Base-by-base conservation (phyloP, 1,140 invertebrate genomes). In the Tetranychus urticae region DNA sequence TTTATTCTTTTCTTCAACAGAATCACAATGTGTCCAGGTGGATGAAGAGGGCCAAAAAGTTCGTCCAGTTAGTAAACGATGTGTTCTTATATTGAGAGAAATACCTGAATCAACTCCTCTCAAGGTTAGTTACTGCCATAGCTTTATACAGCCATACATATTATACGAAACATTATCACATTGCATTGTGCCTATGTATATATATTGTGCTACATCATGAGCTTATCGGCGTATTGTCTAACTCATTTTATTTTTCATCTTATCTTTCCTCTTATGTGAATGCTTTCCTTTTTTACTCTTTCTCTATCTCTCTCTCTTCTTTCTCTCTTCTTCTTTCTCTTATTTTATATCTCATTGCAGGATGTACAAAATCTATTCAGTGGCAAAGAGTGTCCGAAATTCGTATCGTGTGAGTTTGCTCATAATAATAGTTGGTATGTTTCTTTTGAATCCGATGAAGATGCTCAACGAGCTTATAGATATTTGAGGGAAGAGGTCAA, bases 361-460 rank as follows among this genome's bases (percentile, higher is more conserved):
- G 73, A 70, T 55, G 68, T 82, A 12, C 70, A 88, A 79, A 81
- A 80, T 68, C 75, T 92, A 71, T 89, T 93, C 73, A 80, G 80
- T 66, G 81, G 82, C 63, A 82, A 84, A 69, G 83, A 81, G 67
- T 90, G 87, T 74, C 88, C 88, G 58, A 81, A 80, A 67, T 82
- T 87, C 70, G 82, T 85, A 66, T 85, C 82, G 55, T 88, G 87
- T 74, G 86, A 89, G 73, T 89, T 89, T 79, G 87, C 86, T 65
- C 83, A 86, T 69, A 90, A 90, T 73, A 83, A 82, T 70, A 86
- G 82, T 60, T 93, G 88, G 88, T 93, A 92, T 70, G 82, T 93
- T 52, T 88, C 86, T 56, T 93, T 91, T 74, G 85, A 88, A 70
- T 84, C 85, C 36, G 89, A 93, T 71, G 86, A 89, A 69, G 86